Percentiles rank a stretch among this genome's conserved stretches.
phyloP scores from a whole-genome alignment of 2,113 vertebrate species.

The Siniperca chuatsi region DNA sequence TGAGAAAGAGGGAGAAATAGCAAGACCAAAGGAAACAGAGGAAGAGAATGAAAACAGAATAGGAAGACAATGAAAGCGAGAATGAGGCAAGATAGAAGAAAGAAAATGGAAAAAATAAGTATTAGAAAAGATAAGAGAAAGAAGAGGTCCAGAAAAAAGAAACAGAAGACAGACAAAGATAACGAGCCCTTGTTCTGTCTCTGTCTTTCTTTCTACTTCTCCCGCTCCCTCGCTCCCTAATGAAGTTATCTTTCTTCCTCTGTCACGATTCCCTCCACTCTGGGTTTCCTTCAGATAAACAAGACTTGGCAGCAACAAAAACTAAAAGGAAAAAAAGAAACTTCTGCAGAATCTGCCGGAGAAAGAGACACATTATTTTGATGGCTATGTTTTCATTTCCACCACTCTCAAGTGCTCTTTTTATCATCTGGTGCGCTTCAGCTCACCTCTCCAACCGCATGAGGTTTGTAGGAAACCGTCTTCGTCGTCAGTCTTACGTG shows the following conservation, averaged over 20 bases:
- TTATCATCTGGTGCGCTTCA: constrained; percentile 11
- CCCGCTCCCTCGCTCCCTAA: constrained; percentile 37
- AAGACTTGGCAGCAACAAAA: constrained; percentile 45
- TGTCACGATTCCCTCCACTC: constrained; percentile 39
- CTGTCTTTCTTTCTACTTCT: too few relatives aligned
- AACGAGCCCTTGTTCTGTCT: neutral
- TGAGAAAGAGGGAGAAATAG: constrained; percentile 11
- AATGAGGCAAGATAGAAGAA: neutral
- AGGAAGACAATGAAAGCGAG: neutral
- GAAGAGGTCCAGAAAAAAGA: neutral
- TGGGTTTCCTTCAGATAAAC: constrained; percentile 55
- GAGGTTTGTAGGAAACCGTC: constrained; percentile 33
- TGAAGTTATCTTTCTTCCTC: constrained; percentile 64
- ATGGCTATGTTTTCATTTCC: constrained; percentile 33
- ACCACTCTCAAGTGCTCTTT: constrained; percentile 3
- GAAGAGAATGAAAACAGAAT: neutral
- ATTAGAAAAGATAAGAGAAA: constrained; percentile 5
- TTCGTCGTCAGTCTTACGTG: neutral
- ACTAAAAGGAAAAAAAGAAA: constrained; percentile 30
- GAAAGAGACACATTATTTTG: constrained; percentile 23
- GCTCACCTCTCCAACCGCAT: constrained; percentile 22
- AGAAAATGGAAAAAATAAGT: constrained; percentile 2
- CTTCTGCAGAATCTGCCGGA: constrained; percentile 20
- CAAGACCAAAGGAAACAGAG: neutral
- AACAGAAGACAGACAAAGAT: neutral